Evolutionary conservation across 2,797 vertebrate species (phyloP), one percentile per base, ranked within the genome.

Genomic region (Presbytis comata): DNA sequence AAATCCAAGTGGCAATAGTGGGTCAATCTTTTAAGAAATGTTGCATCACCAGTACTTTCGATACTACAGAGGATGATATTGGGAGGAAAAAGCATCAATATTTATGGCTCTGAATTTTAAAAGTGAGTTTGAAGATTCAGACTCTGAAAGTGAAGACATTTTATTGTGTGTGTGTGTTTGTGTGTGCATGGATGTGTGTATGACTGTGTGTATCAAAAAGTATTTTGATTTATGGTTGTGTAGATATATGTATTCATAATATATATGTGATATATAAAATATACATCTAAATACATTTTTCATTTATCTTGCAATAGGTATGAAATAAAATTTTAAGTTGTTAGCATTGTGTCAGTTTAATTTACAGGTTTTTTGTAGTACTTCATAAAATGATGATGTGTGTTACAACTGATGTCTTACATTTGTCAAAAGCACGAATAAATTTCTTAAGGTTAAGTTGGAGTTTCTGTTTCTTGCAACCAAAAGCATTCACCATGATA

Each of bases 391-490:
- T 95, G 90, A 84, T 61, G 26, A 11, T 36, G 10, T 59, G 1
- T 91, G 24, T 92, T 83, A 74, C 2, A 96, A 79, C 1, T 39
- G n/a, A 3, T 82, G 2, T 95, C 57, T 97, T 61, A 91, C 11
- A 70, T 89, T 93, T 95, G 78, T 85, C 41, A 26, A 79, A 81
- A 85, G 67, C n/a, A 74, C 12, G 39, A 74, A 74, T 81, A 50
- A 76, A 92, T 95, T 76, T 19, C 22, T 94, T 59, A 74, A 76
- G 93, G 30, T 81, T 41, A 81, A 92, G 41, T 30, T 91, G 59
- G 22, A 33, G 6, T 16, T 90, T 94, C 39, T 89, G 28, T 91
- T 82, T 96, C 89, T 90, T 81, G 53, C 17, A 39, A 50, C 90
- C 70, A 92, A 64, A 85, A 30, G 14, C 21, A 50, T 88, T 84